These are phyloP conservation scores for Cyphomyrus discorhynchus DNA, from an alignment of 2,113 vertebrate genomes.

Conservation along the genomic window DNA sequence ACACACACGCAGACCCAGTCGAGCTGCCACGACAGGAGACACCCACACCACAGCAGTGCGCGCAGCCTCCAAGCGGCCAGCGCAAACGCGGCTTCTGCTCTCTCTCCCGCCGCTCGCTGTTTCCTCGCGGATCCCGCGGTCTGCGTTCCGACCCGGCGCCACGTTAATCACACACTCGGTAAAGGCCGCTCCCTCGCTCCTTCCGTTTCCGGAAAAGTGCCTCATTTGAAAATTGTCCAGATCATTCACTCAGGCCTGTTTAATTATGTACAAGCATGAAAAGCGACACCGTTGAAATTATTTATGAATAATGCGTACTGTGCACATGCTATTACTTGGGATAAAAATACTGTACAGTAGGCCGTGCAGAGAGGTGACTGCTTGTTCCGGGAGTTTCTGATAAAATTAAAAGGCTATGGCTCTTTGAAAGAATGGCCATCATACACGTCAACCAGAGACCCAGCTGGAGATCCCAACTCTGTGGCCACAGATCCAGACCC, in stretches of 20 bases:
- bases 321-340: not conserved
- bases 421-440: not conserved
- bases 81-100: not conserved
- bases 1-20: not conserved
- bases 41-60: not conserved
- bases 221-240: not conserved
- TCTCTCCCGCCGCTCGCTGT: not conserved
- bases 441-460: not conserved
- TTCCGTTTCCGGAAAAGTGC: not conserved
- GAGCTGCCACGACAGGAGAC: not conserved
- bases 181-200: not conserved
- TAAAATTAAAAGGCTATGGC: not conserved
- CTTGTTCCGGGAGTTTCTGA: not conserved
- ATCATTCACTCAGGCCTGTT: not conserved
- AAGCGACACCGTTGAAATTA: not conserved
- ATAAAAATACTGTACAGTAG: not conserved
- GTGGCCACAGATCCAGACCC: slow-evolving; percentile 19
- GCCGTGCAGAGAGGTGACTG: not conserved
- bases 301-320: not conserved
- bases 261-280: not conserved
- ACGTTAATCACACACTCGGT: not conserved
- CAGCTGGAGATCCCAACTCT: not conserved
- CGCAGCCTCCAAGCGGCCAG: not conserved
- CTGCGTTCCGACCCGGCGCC: not conserved
- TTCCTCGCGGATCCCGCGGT: not conserved